phyloP scores from a whole-genome alignment of 30 jellyfish, hydroid and myxozoan species.

The Cassiopea xamachana region DNA sequence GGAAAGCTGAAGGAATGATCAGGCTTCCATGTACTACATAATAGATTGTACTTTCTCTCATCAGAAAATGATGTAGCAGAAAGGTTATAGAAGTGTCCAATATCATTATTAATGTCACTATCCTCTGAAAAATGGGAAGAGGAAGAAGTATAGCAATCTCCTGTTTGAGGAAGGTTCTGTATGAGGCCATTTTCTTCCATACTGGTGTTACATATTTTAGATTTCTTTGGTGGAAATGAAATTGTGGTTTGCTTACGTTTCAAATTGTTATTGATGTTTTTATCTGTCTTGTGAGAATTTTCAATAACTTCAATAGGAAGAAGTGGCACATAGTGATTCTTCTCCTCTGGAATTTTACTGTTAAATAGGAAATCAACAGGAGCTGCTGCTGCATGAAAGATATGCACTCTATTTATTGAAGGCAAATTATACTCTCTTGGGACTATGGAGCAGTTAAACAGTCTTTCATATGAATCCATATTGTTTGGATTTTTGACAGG shows the following conservation, averaged over 20 bases:
- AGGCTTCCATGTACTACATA: background rate
- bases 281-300: background rate
- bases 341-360: background rate
- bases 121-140: background rate
- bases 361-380: background rate
- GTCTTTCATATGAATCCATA: background rate
- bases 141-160: background rate
- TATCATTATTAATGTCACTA: background rate
- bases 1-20: background rate
- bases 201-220: no score
- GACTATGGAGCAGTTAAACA: conserved; percentile 11
- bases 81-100: background rate
- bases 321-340: conserved; percentile 48
- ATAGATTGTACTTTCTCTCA: background rate
- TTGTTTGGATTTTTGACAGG: conserved; percentile 21
- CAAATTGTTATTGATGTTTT: background rate
- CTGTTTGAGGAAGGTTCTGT: no score
- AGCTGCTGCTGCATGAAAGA: background rate
- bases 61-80: background rate
- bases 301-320: background rate
- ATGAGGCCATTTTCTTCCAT: no score
- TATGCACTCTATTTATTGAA: background rate
- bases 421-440: background rate
- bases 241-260: background rate
- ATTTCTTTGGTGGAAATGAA: background rate